Conservation (phyloP, 2,113 vertebrate species). For the Peromyscus maniculatus region DNA sequence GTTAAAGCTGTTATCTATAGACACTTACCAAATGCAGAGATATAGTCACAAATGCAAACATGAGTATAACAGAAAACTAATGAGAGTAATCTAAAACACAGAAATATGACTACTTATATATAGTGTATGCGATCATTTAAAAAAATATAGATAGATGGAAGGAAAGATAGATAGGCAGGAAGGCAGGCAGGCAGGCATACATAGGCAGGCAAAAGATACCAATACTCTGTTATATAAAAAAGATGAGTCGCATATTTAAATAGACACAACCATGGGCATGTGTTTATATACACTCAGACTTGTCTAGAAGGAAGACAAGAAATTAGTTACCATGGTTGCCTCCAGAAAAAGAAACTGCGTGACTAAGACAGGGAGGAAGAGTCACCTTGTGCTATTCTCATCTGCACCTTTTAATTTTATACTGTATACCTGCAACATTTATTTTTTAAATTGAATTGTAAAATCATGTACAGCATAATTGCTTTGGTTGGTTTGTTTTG, state of each 20-base stretch:
- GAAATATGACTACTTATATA: neutral
- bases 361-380: neutral
- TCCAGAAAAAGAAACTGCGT: slow-evolving; percentile 30
- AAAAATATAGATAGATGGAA: neutral
- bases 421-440: neutral
- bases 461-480: neutral
- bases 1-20: neutral
- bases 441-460: slow-evolving; percentile 41
- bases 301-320: slow-evolving; percentile 47
- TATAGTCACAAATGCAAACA: neutral
- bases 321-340: slow-evolving; percentile 2
- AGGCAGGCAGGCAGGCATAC: neutral
- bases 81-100: slow-evolving; percentile 56
- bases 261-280: neutral
- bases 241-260: neutral
- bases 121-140: neutral
- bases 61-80: neutral
- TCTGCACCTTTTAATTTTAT: slow-evolving; percentile 43
- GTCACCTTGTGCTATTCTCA: neutral
- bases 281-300: slow-evolving; percentile 16
- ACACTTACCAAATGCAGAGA: neutral
- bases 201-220: neutral
- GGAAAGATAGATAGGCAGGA: neutral
- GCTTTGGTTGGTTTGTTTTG: neutral
- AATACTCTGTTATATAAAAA: neutral